Evolutionary conservation across 2,113 vertebrate species (phyloP).

Genomic region (Garra rufa): DNA sequence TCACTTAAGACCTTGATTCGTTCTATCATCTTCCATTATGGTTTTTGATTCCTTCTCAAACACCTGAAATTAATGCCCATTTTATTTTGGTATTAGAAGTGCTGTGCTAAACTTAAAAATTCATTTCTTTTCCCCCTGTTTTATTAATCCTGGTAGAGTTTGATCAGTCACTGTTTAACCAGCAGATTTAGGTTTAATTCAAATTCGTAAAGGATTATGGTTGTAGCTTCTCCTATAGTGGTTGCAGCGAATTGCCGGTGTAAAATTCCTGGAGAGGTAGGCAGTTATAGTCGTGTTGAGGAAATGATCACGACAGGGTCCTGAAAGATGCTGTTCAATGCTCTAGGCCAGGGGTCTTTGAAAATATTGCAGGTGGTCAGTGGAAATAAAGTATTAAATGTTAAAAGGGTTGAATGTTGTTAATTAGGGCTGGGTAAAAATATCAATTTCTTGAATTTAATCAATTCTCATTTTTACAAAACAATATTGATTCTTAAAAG

Average conservation of each 20-base stretch:
- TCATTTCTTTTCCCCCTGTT: background rate
- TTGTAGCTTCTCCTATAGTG: background rate
- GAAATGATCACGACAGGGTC: background rate
- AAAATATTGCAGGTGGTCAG: background rate
- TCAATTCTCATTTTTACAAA: too few relatives aligned
- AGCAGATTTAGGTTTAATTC: slow-evolving; percentile 24
- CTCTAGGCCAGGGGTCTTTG: background rate
- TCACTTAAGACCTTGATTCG: slow-evolving; percentile 3
- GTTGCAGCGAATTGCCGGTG: background rate
- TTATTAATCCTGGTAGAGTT: background rate
- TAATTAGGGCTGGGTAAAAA: background rate
- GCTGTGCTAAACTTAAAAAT: slow-evolving; percentile 7
- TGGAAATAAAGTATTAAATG: background rate
- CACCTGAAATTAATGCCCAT: slow-evolving; percentile 2
- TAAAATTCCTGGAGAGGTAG: background rate
- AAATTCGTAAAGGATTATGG: slow-evolving; percentile 1
- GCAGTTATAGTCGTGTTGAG: background rate
- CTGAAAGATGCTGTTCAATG: background rate
- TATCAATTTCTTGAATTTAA: too few relatives aligned
- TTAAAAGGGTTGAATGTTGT: background rate
- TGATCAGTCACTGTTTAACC: slow-evolving; percentile 32
- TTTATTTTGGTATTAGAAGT: slow-evolving; percentile 20
- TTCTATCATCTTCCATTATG: slow-evolving; percentile 22
- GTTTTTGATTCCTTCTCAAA: slow-evolving; percentile 32
- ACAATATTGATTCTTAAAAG: too few relatives aligned